Base-by-base conservation (phyloP, 2,888 invertebrate species). In the Aspidiotus rigidus region DNA sequence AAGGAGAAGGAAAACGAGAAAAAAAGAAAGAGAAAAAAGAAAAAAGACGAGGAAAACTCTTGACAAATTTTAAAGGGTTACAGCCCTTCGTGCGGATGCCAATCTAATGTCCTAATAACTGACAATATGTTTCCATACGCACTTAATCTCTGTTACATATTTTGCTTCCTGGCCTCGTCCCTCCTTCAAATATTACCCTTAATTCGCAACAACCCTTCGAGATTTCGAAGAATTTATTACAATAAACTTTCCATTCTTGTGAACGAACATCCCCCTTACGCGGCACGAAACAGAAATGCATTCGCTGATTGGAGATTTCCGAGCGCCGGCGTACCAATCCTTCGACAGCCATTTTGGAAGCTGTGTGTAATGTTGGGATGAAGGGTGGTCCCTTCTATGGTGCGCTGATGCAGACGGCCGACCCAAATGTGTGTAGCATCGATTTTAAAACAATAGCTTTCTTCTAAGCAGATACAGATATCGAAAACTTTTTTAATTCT, bases 61-160 rank as follows among this genome's bases (percentile, higher is more conserved):
- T 10, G 16, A 15, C 57, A 10, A 57, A n/a, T 57, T 17, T n/a
- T 16, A 62, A n/a, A 44, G 62, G 63, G 63, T 63, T 53, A 63
- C 63, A 63, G 63, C 63, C 63, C 63, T 62, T 53, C 53, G 57
- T 63, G 63, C 63, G 63, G 28, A 63, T 63, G 54, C 63, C 53
- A 40, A 8, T 53, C 63, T 63, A 63, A 63, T 63, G 53, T 40
- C 54, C 39, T 63, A 63, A 63, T 63, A 63, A 63, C 63, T 63
- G 63, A 63, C 63, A 63, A 63, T 63, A 63, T 63, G 63, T 63
- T 63, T 63, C 63, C 63, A 63, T 39, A 54, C 63, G 63, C 54
- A 63, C 63, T 63, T 63, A 63, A 63, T 63, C 63, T 63, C 49
- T 53, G 54, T 63, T 63, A 63, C 63, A 63, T 63, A 63, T 63